Evolutionary conservation across 2,888 invertebrate genomes (phyloP).

Genomic region (Empis stercorea): DNA sequence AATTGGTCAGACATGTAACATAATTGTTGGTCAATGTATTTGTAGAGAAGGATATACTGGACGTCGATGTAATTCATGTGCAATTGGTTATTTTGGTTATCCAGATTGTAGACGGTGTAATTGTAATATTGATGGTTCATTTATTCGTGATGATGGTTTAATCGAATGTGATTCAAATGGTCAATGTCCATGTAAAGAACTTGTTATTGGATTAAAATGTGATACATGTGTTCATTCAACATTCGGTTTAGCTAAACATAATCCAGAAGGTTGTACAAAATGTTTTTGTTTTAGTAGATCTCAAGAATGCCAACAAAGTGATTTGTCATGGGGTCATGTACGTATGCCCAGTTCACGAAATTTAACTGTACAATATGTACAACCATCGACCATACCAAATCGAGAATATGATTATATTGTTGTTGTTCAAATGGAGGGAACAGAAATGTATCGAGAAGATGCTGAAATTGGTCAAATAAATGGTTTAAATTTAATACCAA

Average conservation of each 20-base stretch:
- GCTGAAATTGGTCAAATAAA: conserved; percentile 42
- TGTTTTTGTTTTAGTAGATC: conserved; percentile 95
- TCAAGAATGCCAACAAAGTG: conserved; percentile 65
- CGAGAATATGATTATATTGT: conserved; percentile 34
- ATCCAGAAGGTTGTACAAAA: conserved; percentile 78
- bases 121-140: conserved; percentile 65
- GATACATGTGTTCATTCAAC: conserved; percentile 70
- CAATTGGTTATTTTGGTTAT: conserved; percentile 76
- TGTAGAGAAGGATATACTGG: conserved; percentile 66
- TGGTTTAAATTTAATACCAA: conserved; percentile 49
- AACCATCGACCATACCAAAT: conserved; percentile 23
- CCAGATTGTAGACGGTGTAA: conserved; percentile 76
- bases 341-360: conserved; percentile 45
- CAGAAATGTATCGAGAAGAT: conserved; percentile 31
- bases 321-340: conserved; percentile 70
- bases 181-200: conserved; percentile 81
- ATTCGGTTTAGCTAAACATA: conserved; percentile 68
- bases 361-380: conserved; percentile 33
- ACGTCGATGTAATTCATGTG: conserved; percentile 68
- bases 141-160: conserved; percentile 39
- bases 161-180: conserved; percentile 65
- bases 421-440: conserved; percentile 32
- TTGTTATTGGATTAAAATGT: conserved; percentile 75
- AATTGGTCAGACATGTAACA: conserved; percentile 50
- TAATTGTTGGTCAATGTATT: conserved; percentile 46